Conservation (phyloP, 1,140 invertebrate species). For the Conus betulinus region DNA sequence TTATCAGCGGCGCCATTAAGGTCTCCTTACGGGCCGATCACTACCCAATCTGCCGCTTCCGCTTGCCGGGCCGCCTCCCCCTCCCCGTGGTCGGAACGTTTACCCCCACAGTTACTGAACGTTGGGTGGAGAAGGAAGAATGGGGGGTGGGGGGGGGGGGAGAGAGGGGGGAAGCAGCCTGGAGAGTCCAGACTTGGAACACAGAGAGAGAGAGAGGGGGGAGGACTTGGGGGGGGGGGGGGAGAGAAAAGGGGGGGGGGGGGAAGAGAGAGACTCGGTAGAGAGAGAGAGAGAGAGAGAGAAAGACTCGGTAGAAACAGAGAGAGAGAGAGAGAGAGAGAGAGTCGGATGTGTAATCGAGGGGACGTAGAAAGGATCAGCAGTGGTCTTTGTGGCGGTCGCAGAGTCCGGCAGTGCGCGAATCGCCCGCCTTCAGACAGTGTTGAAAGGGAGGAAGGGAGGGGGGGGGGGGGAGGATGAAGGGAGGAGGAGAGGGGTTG, state of each 20-base stretch:
- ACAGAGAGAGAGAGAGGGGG: background rate
- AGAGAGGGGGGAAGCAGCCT: background rate
- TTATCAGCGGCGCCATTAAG: constrained; percentile 25
- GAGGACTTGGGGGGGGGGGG: background rate
- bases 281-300: background rate
- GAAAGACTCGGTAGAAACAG: background rate
- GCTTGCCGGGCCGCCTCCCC: background rate
- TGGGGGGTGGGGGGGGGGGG: background rate
- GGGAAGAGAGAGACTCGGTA: background rate
- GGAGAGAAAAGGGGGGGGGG: too few relatives aligned
- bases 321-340: constrained; percentile 24
- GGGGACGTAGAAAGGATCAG: too few relatives aligned
- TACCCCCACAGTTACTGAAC: constrained; percentile 13
- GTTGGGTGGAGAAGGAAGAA: background rate
- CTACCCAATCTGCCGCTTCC: constrained; percentile 11
- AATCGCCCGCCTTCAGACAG: background rate
- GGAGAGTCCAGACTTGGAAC: background rate
- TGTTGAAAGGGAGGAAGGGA: too few relatives aligned
- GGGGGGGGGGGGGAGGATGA: too few relatives aligned
- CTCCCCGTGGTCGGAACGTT: background rate
- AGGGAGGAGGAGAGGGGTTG: background rate
- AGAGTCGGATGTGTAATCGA: background rate
- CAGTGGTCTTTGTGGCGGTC: background rate
- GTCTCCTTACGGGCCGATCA: constrained; percentile 4
- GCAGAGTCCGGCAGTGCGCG: background rate